Evolutionary conservation across 2,113 vertebrate genomes (phyloP).

Genomic region (Dipodomys merriami): DNA sequence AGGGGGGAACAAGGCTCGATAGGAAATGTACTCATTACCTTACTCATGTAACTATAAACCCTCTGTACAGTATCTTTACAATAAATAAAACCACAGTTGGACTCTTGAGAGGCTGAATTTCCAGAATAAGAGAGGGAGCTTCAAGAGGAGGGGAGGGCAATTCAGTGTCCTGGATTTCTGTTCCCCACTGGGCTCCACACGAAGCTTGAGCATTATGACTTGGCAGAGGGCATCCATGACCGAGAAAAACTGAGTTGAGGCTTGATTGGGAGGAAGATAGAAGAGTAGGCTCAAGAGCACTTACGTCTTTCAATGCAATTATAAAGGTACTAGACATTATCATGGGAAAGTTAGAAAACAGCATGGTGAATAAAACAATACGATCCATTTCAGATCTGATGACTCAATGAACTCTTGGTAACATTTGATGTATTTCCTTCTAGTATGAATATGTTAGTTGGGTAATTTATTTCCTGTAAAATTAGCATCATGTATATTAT

Average conservation of each 20-base stretch:
- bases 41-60: too few relatives aligned
- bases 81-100: neutral
- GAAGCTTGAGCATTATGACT: neutral
- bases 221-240: neutral
- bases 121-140: neutral
- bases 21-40: too few relatives aligned
- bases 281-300: neutral
- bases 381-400: neutral
- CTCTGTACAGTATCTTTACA: too few relatives aligned
- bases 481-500: neutral
- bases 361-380: neutral
- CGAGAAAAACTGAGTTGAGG: neutral
- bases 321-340: neutral
- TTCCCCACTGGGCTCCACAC: neutral
- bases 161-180: neutral
- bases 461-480: neutral
- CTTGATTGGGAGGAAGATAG: neutral
- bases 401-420: neutral
- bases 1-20: too few relatives aligned
- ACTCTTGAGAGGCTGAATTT: neutral
- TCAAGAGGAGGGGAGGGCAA: rapidly evolving
- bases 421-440: neutral
- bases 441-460: neutral
- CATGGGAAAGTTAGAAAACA: neutral
- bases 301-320: neutral